Evolutionary conservation across 2,797 vertebrate species (phyloP).

Genomic region (Sebastes kiyomatsui): DNA sequence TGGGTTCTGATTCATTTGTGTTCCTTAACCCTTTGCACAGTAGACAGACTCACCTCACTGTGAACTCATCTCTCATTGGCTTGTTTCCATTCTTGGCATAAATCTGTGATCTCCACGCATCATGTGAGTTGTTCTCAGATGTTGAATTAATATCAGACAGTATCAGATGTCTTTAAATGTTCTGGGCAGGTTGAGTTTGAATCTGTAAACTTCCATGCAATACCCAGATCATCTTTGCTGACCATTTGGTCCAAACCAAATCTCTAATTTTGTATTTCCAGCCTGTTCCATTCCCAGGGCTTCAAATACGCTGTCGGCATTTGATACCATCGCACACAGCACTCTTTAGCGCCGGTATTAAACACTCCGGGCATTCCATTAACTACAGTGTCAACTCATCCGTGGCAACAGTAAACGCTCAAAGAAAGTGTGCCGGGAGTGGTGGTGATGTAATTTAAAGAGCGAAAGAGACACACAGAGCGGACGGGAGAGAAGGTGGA

Average conservation of each 20-base stretch:
- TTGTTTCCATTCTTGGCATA: constrained; percentile 3
- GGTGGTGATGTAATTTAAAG: too few species aligned
- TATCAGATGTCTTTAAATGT: background rate
- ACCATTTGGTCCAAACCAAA: background rate
- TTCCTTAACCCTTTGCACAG: background rate
- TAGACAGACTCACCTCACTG: constrained; percentile 3
- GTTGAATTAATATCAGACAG: constrained; percentile 16
- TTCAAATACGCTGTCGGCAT: too few species aligned
- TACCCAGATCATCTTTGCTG: background rate
- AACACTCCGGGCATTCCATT: too few species aligned
- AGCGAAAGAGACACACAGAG: too few species aligned
- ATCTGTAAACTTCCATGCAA: background rate
- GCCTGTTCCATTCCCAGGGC: too few species aligned
- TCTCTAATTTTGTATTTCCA: background rate
- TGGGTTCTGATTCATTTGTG: background rate
- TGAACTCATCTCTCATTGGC: constrained; percentile 23
- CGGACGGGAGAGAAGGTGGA: too few species aligned
- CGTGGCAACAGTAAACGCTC: too few species aligned
- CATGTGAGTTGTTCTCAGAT: constrained; percentile 14
- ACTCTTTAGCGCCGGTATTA: too few species aligned
- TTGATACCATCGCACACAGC: too few species aligned
- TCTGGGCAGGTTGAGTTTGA: background rate
- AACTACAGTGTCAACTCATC: too few species aligned
- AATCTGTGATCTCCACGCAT: background rate
- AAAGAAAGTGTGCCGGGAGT: too few species aligned